phyloP scores from a whole-genome alignment of 2,797 vertebrate genomes.

The Heteromormyrus szaboi region DNA sequence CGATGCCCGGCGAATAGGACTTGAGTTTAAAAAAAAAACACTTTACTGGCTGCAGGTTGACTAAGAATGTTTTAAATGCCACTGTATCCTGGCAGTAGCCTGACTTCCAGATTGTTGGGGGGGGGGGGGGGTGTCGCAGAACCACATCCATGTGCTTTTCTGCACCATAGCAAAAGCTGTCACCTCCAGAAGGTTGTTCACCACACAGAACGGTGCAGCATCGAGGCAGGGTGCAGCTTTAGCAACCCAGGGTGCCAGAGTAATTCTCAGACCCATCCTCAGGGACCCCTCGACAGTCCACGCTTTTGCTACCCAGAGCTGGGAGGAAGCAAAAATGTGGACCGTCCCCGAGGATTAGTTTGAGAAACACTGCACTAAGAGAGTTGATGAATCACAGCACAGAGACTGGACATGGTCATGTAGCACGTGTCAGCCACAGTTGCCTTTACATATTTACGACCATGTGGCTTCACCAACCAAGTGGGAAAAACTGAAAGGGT shows the following conservation, averaged over 20 bases:
- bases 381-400: not conserved
- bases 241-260: not conserved
- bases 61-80: slow-evolving; percentile 33
- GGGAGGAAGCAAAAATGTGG: not conserved
- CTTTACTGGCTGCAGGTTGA: slow-evolving; percentile 16
- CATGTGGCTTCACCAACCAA: not conserved
- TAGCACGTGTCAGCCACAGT: not conserved
- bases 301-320: not conserved
- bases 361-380: not conserved
- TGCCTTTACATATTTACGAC: not conserved
- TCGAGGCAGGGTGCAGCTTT: not conserved
- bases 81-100: slow-evolving; percentile 22
- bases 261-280: not conserved
- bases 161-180: slow-evolving; percentile 43
- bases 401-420: not conserved
- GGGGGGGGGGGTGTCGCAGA: not conserved
- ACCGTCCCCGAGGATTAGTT: not conserved
- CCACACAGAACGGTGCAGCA: slow-evolving; percentile 20
- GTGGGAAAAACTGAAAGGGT: not conserved
- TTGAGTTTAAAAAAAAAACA: slow-evolving; percentile 10
- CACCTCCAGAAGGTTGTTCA: slow-evolving; percentile 22
- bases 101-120: slow-evolving; percentile 1
- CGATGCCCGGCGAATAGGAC: slow-evolving; percentile 38
- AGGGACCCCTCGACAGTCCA: not conserved
- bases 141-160: slow-evolving; percentile 29